phyloP scores from a whole-genome alignment of 2,888 invertebrate genomes.

The Phytoseiulus persimilis region DNA sequence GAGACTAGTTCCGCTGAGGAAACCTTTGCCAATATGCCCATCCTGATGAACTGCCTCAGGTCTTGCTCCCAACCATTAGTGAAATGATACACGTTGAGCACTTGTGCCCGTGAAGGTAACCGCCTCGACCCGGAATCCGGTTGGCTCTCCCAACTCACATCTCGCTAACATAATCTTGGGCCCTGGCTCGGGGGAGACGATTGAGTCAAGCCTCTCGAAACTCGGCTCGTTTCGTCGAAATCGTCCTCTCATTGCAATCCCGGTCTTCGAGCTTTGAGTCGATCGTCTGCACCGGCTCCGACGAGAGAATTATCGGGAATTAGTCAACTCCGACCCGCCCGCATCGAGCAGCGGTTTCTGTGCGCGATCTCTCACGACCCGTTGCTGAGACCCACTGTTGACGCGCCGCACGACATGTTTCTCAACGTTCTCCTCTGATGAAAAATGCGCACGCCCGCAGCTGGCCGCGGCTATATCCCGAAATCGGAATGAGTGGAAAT shows the following conservation, averaged over 20 bases:
- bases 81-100: not conserved
- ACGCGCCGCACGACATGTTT: not conserved
- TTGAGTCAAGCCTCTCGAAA: not conserved
- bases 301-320: not conserved
- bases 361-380: not conserved
- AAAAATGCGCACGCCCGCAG: not conserved
- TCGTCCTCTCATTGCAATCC: no score
- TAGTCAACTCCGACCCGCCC: not conserved
- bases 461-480: not conserved
- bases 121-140: not conserved
- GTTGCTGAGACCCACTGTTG: not conserved
- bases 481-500: not conserved
- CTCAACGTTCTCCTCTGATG: not conserved
- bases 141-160: not conserved
- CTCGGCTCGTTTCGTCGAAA: no score
- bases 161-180: not conserved
- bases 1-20: not conserved
- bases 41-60: not conserved
- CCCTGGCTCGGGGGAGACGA: not conserved
- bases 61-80: not conserved
- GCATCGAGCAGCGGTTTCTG: not conserved
- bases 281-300: not conserved
- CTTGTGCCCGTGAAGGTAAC: not conserved
- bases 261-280: no score
- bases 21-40: not conserved